Conservation (phyloP, 2,888 invertebrate genomes). For the Reticulitermes lucifugus region DNA sequence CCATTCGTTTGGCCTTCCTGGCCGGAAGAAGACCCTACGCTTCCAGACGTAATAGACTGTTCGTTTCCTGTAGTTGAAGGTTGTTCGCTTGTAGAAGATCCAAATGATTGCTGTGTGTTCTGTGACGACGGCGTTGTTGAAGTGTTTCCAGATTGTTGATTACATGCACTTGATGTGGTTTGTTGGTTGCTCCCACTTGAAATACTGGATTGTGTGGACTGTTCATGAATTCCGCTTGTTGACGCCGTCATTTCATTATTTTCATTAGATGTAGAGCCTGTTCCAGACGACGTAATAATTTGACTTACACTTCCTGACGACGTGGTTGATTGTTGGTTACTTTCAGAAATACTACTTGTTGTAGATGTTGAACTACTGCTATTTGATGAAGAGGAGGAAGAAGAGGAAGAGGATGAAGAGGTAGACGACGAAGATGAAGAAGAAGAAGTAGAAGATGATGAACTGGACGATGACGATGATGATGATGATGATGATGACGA, state of each 20-base stretch:
- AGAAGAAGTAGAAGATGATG: slow-evolving; percentile 22
- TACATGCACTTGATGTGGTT: slow-evolving; percentile 24
- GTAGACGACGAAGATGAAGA: slow-evolving; percentile 21
- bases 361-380: not conserved
- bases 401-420: slow-evolving; percentile 17
- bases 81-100: not conserved
- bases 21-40: not conserved
- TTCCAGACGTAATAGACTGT: not conserved
- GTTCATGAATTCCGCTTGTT: slow-evolving; percentile 7
- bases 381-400: not conserved
- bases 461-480: slow-evolving; percentile 12
- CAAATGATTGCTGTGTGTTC: slow-evolving; percentile 20
- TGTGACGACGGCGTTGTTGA: slow-evolving; percentile 18
- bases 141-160: slow-evolving; percentile 32
- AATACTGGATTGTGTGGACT: slow-evolving; percentile 37
- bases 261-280: not conserved
- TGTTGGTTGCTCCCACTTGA: slow-evolving; percentile 44
- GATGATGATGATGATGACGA: slow-evolving; percentile 7
- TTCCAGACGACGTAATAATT: not conserved
- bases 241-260: slow-evolving; percentile 37
- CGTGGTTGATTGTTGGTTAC: slow-evolving; percentile 33
- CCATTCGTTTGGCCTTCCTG: not conserved
- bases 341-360: slow-evolving; percentile 25
- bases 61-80: slow-evolving; percentile 5
- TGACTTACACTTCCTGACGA: slow-evolving; percentile 30